Evolutionary conservation across 2,113 vertebrate species (phyloP), one percentile per base, ranked within the genome.

Genomic region (Labeo rohita): DNA sequence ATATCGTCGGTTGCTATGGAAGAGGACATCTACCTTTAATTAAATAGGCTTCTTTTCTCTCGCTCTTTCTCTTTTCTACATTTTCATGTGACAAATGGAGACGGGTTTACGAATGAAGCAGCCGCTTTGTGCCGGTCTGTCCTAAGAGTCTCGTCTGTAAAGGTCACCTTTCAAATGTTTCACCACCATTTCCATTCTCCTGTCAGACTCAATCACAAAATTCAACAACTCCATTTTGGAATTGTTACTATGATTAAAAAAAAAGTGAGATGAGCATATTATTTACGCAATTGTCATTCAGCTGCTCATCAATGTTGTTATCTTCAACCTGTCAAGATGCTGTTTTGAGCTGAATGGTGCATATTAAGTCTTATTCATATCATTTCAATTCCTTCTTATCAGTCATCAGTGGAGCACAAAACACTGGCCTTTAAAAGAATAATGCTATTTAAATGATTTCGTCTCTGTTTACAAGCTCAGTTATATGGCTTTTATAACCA

Each of bases 151-250:
- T 68, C 10, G 16, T 54, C 45, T 16, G 66, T 72, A 89, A 89
- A 90, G 90, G 90, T 90, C 88, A 91, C 65, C 86, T 86, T 73
- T 85, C 87, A 85, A 78, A 89, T 23, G 61, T 50, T 66, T 72
- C n/a, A 6, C 21, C 56, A 66, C 43, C 83, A 84, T 85, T 87
- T 85, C 83, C 85, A 87, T 76, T 73, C 68, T 45, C 68, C 89
- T 84, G 84, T 84, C 87, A 89, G 68, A 65, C 66, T 61, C 74
- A 50, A 52, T 85, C 84, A 85, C 9, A n/a, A 77, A 36, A 85
- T 65, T 82, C 84, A 54, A 47, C 36, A 39, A 52, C 52, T 74
- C 36, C 77, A 79, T 18, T 80, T 66, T 80, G 77, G 72, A 77
- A 80, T 21, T 65, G 15, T 74, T 50, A 56, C 43, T 70, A 80